Evolutionary conservation across 2,888 invertebrate genomes (phyloP).

Genomic region (Belgica antarctica): DNA sequence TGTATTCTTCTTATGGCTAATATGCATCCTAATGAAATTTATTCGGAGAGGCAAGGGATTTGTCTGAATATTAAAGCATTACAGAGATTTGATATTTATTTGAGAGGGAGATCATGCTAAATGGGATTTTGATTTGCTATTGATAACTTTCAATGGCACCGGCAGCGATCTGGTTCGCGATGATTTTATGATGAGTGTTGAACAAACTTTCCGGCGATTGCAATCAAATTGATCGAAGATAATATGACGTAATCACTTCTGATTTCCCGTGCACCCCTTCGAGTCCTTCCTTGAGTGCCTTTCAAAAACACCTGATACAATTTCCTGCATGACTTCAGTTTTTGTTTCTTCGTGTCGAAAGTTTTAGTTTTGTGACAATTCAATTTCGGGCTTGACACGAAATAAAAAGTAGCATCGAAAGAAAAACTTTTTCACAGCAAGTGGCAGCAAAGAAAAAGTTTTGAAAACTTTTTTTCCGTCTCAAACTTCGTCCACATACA

Average conservation of each 20-base stretch:
- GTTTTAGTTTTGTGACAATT: not conserved
- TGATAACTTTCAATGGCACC: constrained; percentile 8
- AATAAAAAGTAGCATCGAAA: too few species aligned
- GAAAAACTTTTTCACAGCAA: too few species aligned
- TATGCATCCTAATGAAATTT: constrained; percentile 31
- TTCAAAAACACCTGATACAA: constrained; percentile 37
- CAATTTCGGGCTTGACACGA: not conserved
- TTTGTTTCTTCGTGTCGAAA: constrained; percentile 28
- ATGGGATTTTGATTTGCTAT: constrained; percentile 42
- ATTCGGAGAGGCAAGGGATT: constrained; percentile 27
- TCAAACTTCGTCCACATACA: not conserved
- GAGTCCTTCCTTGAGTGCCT: not conserved
- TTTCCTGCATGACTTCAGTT: constrained; percentile 26
- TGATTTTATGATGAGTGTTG: constrained; percentile 12
- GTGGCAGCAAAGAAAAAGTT: too few species aligned
- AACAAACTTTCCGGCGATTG: constrained; percentile 25
- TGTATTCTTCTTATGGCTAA: too few species aligned
- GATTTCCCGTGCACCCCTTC: too few species aligned
- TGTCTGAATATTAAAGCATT: constrained; percentile 34
- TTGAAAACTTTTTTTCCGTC: too few species aligned
- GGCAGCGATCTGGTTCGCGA: not conserved
- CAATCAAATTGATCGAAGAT: constrained; percentile 41
- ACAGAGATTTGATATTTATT: constrained; percentile 26
- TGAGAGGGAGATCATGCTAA: constrained; percentile 27
- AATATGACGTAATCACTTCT: constrained; percentile 29